Evolutionary conservation across 92 coral and sea anemone genomes (phyloP).

Genomic region (Pocillopora grandis): DNA sequence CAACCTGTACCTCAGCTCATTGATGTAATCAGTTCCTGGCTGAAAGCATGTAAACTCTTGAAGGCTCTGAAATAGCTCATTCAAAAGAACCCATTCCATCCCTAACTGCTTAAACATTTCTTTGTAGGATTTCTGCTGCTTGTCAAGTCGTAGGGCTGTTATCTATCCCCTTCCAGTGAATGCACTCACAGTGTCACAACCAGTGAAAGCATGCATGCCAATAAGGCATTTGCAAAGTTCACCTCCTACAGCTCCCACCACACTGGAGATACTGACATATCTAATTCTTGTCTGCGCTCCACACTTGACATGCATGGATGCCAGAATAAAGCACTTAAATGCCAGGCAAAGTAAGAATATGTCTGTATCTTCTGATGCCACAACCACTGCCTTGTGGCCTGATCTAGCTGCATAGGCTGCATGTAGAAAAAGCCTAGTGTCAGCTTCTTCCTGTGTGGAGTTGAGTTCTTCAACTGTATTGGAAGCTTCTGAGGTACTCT

Average conservation of each 20-base stretch:
- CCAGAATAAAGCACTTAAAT: slow-evolving; percentile 29
- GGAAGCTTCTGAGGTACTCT: slow-evolving; percentile 39
- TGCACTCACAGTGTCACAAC: slow-evolving; percentile 73
- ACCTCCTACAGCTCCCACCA: slow-evolving; percentile 49
- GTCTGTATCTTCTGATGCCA: slow-evolving; percentile 64
- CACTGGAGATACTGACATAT: slow-evolving; percentile 48
- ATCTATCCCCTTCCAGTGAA: slow-evolving; percentile 61
- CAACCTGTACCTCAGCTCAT: slow-evolving; percentile 41
- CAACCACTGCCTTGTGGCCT: slow-evolving; percentile 39
- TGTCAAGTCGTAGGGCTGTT: slow-evolving; percentile 35
- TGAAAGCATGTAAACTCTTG: slow-evolving; percentile 37
- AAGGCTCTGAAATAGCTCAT: slow-evolving; percentile 27
- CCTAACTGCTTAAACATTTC: slow-evolving; percentile 35
- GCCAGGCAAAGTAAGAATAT: slow-evolving; percentile 49
- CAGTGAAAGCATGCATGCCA: slow-evolving; percentile 72
- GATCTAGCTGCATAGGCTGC: slow-evolving; percentile 48
- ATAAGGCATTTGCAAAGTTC: slow-evolving; percentile 50
- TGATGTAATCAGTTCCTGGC: background rate
- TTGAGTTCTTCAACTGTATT: slow-evolving; percentile 31
- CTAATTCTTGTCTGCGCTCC: slow-evolving; percentile 54
- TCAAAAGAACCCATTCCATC: slow-evolving; percentile 47
- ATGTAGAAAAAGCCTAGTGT: slow-evolving; percentile 57
- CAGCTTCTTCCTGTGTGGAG: slow-evolving; percentile 65
- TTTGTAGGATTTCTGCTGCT: slow-evolving; percentile 24
- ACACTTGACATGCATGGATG: slow-evolving; percentile 47